Percentiles rank a stretch among this genome's conserved stretches.
Evolutionary conservation across 2,888 invertebrate species (phyloP).

Genomic region (Sarcophaga subvicina): DNA sequence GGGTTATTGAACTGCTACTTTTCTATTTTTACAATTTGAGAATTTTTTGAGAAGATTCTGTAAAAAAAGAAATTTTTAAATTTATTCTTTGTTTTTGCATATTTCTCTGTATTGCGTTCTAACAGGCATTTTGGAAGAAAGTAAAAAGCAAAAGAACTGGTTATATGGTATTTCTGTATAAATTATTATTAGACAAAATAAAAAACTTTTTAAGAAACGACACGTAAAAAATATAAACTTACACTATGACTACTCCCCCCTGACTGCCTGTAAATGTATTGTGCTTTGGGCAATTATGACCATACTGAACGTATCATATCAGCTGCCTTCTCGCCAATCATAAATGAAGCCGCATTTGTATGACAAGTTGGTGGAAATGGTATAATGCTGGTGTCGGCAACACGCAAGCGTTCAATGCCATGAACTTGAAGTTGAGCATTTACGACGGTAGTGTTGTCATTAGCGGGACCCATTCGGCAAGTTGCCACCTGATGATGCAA

Average conservation of each 20-base stretch:
- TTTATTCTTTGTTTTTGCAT: not conserved
- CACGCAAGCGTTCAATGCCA: conserved; percentile 84
- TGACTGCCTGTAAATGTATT: not conserved
- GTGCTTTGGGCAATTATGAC: conserved; percentile 71
- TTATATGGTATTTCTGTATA: not conserved
- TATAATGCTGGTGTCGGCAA: conserved; percentile 87
- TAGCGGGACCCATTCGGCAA: conserved; percentile 87
- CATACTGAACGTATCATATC: conserved; percentile 85
- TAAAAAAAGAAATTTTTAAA: too few relatives aligned
- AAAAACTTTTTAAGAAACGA: not conserved
- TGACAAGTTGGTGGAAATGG: conserved; percentile 86
- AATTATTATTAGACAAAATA: conserved; percentile 2
- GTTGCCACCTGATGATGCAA: conserved; percentile 87
- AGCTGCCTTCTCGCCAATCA: conserved; percentile 88
- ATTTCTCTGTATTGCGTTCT: not conserved
- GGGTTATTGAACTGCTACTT: not conserved
- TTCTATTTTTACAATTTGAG: not conserved
- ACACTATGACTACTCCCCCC: not conserved
- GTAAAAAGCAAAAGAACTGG: too few relatives aligned
- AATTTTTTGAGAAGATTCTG: not conserved
- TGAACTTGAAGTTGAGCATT: conserved; percentile 85
- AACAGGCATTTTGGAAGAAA: too few relatives aligned
- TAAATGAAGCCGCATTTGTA: conserved; percentile 86
- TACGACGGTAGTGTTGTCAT: conserved; percentile 86
- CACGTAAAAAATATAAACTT: conserved; percentile 18